A percentile compares a stretch with the other conserved stretches of the same genome.
These are phyloP conservation scores for Netelia melanura DNA, from an alignment of 2,888 invertebrate species.

Conservation along the genomic window DNA sequence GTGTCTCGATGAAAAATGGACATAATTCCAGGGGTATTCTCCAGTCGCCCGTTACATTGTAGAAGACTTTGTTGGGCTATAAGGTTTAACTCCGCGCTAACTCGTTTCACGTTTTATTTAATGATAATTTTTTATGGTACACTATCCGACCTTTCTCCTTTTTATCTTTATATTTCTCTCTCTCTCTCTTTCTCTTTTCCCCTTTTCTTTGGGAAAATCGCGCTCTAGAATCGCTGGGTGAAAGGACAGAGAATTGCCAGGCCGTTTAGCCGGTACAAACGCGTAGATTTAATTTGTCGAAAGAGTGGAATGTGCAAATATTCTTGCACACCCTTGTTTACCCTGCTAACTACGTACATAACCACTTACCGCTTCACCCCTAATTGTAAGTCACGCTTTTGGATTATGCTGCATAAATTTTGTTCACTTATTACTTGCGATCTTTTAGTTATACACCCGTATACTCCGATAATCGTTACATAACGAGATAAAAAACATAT, in stretches of 20 bases:
- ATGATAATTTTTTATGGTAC: slow-evolving; percentile 32
- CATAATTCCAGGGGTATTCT: too few relatives aligned
- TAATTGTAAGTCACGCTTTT: neutral
- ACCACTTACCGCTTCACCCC: neutral
- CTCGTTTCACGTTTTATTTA: slow-evolving; percentile 9
- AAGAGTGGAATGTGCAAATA: neutral
- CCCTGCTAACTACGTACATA: neutral
- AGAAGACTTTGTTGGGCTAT: too few relatives aligned
- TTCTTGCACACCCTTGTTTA: neutral
- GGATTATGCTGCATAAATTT: slow-evolving; percentile 8
- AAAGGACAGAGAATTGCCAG: neutral
- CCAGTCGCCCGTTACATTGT: too few relatives aligned
- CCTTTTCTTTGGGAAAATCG: neutral
- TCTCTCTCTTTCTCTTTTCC: neutral
- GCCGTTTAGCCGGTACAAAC: neutral
- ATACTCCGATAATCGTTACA: neutral
- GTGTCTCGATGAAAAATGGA: too few relatives aligned
- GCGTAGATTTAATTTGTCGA: neutral
- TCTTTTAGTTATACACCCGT: neutral
- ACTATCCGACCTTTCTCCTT: neutral
- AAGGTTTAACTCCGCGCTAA: neutral
- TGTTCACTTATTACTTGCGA: slow-evolving; percentile 26
- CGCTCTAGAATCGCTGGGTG: neutral
- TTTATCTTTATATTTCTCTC: too few relatives aligned
- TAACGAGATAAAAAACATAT: neutral